Conservation (phyloP, 2,797 vertebrate genomes). For the Mycteria americana region DNA sequence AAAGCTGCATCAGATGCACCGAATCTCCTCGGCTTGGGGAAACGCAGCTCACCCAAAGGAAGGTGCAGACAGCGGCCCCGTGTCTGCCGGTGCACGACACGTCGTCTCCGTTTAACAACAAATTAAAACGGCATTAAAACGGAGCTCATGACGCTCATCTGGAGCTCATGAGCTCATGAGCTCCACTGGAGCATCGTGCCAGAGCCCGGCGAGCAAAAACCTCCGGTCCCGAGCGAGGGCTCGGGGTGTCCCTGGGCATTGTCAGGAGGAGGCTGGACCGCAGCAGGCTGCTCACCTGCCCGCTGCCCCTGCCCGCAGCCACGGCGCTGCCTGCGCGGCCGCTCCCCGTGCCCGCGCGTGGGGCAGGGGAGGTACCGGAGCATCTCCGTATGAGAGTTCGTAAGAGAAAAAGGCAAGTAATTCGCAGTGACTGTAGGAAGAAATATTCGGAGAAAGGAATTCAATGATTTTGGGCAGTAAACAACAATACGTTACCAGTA, state of each 20-base stretch:
- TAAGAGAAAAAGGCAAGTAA: neutral
- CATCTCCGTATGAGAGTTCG: rapidly evolving
- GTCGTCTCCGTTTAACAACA: rapidly evolving
- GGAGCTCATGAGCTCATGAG: no score
- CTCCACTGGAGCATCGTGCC: neutral
- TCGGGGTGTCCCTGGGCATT: neutral
- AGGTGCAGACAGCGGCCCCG: neutral
- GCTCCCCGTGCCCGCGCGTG: neutral
- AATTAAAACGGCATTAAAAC: no score
- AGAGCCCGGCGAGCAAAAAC: neutral
- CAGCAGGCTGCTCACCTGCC: neutral
- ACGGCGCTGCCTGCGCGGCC: neutral
- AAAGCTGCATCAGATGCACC: neutral
- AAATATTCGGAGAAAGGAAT: neutral
- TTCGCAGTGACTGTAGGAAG: neutral
- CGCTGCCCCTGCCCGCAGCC: neutral
- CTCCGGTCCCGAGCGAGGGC: neutral
- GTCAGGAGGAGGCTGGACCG: neutral
- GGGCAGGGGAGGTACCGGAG: neutral
- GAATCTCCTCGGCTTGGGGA: rapidly evolving
- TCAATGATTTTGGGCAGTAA: neutral
- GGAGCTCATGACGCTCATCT: no score
- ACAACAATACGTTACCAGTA: neutral
- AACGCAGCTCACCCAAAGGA: neutral
- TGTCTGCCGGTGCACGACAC: neutral